Base-by-base conservation (phyloP, 1,140 invertebrate species). In the Leptopilina boulardi region DNA sequence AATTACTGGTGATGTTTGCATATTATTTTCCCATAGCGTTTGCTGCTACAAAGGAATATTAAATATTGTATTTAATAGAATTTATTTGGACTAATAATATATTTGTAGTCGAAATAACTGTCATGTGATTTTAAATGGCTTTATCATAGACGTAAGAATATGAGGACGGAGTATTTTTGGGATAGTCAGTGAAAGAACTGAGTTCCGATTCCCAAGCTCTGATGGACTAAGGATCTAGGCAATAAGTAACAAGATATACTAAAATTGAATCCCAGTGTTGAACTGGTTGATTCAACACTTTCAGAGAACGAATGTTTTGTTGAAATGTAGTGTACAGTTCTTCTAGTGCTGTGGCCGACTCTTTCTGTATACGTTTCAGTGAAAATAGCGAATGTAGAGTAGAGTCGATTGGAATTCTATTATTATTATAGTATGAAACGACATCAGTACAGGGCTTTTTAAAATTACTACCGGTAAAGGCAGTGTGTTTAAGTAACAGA, bases 1-100 rank as follows among this genome's bases (percentile, higher is more conserved):
- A 77, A 89, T 75, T 51, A 89, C 86, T 11, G 90, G 89, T 2
- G 89, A 91, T 42, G 81, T 82, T 80, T 89, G 88, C 2, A 83
- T 76, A 47, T 89, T 89, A 66, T 70, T 90, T 75, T 90, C 90
- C 86, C 89, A 87, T 2, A 88, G 70, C 10, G 85, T 79, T 86
- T 91, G 88, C 87, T 90, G 88, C 88, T 90, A 19, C 11, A 81
- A 84, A 82, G 66, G 44, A 77, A 30, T 73, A 42, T 13, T 71
- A 75, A 77, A 81, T 72, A 10, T 70, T n/a, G n/a, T 30, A n/a
- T 26, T 56, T 75, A 70, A 74, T 54, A 74, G 75, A n/a, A n/a
- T n/a, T n/a, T n/a, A n/a, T n/a, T n/a, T n/a, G n/a, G n/a, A n/a
- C n/a, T n/a, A n/a, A n/a, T n/a, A n/a, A n/a, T n/a, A n/a, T n/a